Base-by-base conservation (phyloP, 2,113 vertebrate species). In the Embiotoca jacksoni region DNA sequence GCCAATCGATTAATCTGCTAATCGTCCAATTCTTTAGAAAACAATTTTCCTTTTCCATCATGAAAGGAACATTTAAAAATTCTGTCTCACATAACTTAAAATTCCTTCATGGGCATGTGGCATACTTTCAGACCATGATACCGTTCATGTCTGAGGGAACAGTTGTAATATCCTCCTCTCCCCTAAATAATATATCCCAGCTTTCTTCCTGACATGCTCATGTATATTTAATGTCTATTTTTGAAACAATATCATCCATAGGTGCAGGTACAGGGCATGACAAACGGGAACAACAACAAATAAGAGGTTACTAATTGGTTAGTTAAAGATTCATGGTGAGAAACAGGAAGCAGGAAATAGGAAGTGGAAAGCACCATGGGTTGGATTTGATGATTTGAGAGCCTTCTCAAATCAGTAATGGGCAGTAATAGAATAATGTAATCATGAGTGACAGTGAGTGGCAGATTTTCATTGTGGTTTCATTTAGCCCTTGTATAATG, bases 191-290 rank as follows among this genome's bases (percentile, higher is more conserved):
- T 89, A 89, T 60, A 91, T 91, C 16, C 36, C 39, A 53, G 60
- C 67, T 62, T 80, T 75, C 67, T 82, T 91, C 74, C 72, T 85
- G 80, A 90, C 80, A 75, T 75, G 39, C 15, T 44, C 60, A 91
- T 94, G 71, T 73, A 94, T 90, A 89, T 88, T 92, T 91, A 89
- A 91, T 92, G 75, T 50, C 60, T 89, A 65, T 88, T 89, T 92
- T 83, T 86, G 61, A 90, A 89, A 91, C 80, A 74, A 82, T 85
- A 89, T 72, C 71, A 72, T 91, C 66, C 77, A 92, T 88, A 85
- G 75, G 81, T 82, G 70, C 75, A 71, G 75, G 81, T 82, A 67
- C 75, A 71, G 16, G 59, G 58, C 39, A 67, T 7, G 66, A 80
- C 78, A 89, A 83, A 80, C 55, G 72, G 60, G 57, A 91, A 83